Percentiles rank a stretch among this genome's conserved stretches.
These are phyloP conservation scores for Polydrusus pterygomalis DNA, from an alignment of 2,888 invertebrate species.

Conservation along the genomic window DNA sequence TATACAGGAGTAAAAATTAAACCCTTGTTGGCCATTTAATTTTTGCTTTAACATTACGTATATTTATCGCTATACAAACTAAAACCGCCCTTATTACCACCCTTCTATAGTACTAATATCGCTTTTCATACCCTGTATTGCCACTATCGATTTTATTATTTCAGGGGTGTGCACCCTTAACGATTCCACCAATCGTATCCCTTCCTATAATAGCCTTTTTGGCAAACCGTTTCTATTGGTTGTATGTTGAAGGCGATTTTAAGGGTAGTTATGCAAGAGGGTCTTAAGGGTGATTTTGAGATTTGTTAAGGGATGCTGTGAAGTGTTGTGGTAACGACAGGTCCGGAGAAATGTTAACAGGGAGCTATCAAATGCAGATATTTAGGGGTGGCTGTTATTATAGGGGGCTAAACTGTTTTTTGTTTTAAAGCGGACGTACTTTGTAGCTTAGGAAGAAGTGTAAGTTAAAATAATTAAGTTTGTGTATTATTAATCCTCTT, in stretches of 20 bases:
- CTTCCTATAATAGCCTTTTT: constrained; percentile 13
- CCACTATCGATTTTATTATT: not conserved
- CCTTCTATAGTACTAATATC: not conserved
- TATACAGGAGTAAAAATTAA: constrained; percentile 24
- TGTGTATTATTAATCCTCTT: no score
- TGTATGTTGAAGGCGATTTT: not conserved
- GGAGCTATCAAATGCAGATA: constrained; percentile 66
- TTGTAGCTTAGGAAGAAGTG: no score
- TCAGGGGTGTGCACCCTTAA: constrained; percentile 4
- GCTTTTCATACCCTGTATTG: not conserved
- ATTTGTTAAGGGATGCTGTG: constrained; percentile 45
- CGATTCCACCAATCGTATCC: constrained; percentile 23
- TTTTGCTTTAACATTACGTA: not conserved
- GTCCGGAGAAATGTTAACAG: constrained; percentile 56
- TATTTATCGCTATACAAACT: not conserved
- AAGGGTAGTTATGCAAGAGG: not conserved
- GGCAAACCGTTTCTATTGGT: constrained; percentile 12
- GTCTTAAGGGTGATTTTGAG: constrained; percentile 10
- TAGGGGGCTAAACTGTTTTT: not conserved
- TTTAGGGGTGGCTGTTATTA: constrained; percentile 42
- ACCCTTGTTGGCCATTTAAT: not conserved
- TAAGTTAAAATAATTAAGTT: no score
- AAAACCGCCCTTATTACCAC: constrained; percentile 7
- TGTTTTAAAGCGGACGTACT: no score
- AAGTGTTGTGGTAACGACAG: constrained; percentile 63